Evolutionary conservation across 2,113 vertebrate species (phyloP), one percentile per base, ranked within the genome.

Genomic region (Gallinago undulata): DNA sequence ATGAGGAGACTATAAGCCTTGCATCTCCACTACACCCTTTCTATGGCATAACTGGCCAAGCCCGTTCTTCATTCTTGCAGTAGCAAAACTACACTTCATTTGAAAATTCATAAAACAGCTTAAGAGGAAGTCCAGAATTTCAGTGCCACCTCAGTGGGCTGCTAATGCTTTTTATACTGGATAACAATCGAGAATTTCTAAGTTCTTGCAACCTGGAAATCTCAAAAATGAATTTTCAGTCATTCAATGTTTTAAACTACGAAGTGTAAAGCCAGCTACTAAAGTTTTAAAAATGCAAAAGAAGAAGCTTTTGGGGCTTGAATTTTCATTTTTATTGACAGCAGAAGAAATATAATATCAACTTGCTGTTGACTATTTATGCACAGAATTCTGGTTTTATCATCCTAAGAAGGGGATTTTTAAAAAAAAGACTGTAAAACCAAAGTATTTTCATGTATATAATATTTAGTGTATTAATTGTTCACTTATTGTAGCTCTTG

Each of bases 1-100:
- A 43, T 18, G 28, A 12, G 6, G 55, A 41, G 18, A n/a, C 24
- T 22, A 31, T 0, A 0, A 83, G 22, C 3, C 33, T 59, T 89
- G 11, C 7, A 2, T 76, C 33, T 37, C 17, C 16, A 15, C 21
- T 47, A 0, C 11, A 25, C n/a, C 41, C 33, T 83, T 79, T 39
- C 35, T 27, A 0, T 6, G 28, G 8, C 12, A 35, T 16, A 27
- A 43, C 13, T 63, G 31, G 13, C 6, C 27, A 12, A 48, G 33
- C 2, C 13, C 14, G 4, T 19, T 64, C 70, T 82, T 89, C 1
- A 0, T n/a, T 55, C 63, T 64, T 77, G 14, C 19, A 11, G 22
- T 11, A 88, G 27, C 59, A 88, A 85, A 94, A 62, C 24, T 41
- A 16, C 11, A 27, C 12, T 77, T 88, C 13, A 70, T 90, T 92